Evolutionary conservation across 2,113 vertebrate species (phyloP).

Genomic region (Oenanthe oenanthe): DNA sequence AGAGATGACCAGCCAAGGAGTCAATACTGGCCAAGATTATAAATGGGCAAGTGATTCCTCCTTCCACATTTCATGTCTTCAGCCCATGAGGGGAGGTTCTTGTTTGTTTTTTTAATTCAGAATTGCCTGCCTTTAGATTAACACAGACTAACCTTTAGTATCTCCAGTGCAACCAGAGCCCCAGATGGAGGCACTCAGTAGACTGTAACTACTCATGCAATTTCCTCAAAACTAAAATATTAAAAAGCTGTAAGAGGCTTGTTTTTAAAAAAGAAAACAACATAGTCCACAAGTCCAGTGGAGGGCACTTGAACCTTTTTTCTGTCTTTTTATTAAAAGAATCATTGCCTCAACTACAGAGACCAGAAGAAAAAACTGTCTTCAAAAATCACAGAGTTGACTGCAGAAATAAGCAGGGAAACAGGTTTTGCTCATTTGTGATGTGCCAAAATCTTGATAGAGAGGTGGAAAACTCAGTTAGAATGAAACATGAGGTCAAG

Average conservation of each 20-base stretch:
- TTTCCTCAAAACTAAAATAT: background rate
- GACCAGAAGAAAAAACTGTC: background rate
- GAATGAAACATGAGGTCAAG: constrained; percentile 9
- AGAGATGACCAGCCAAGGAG: background rate
- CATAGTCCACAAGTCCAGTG: background rate
- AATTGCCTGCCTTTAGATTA: background rate
- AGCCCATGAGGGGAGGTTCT: background rate
- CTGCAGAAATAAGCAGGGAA: background rate
- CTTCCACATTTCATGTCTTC: background rate
- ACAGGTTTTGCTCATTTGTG: background rate
- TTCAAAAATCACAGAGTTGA: background rate
- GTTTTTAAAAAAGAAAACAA: background rate
- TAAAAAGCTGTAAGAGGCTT: background rate
- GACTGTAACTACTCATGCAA: background rate
- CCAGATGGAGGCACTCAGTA: background rate
- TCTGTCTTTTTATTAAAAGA: background rate
- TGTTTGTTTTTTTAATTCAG: background rate
- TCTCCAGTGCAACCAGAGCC: background rate
- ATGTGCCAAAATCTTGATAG: background rate
- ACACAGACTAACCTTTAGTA: background rate
- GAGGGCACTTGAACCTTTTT: background rate
- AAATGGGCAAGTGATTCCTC: background rate
- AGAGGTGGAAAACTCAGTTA: background rate
- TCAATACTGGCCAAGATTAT: background rate
- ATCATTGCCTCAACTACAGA: background rate